These are phyloP conservation scores for Merodon equestris DNA, from an alignment of 2,888 invertebrate species.

Conservation along the genomic window DNA sequence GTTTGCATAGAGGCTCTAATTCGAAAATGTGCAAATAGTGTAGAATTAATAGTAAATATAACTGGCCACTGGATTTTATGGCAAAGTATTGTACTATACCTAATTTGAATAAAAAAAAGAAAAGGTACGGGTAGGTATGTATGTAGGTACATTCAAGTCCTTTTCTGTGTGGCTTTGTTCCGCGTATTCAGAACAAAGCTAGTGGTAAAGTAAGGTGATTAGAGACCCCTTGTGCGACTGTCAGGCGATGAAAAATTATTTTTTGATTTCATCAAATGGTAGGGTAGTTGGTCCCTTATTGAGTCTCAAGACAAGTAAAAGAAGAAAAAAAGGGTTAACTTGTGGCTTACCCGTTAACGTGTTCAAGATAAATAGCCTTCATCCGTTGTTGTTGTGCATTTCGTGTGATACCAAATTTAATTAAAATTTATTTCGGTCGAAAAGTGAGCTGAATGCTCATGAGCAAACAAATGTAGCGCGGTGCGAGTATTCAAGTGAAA, in stretches of 20 bases:
- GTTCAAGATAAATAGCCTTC: conserved; percentile 67
- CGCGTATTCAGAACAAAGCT: conserved; percentile 33
- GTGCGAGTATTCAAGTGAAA: conserved; percentile 24
- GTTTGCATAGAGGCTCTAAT: conserved; percentile 6
- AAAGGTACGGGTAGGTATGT: no score
- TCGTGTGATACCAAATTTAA: conserved; percentile 68
- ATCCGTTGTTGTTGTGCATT: conserved; percentile 66
- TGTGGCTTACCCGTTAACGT: conserved; percentile 68
- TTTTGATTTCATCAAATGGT: conserved; percentile 67
- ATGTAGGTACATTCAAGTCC: no score
- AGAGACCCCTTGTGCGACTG: conserved; percentile 65
- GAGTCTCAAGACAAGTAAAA: conserved; percentile 57
- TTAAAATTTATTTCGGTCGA: conserved; percentile 66
- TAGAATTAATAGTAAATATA: no score
- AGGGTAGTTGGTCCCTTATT: conserved; percentile 46
- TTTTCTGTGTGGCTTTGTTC: no score
- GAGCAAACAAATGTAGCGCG: conserved; percentile 54
- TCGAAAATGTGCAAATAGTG: no score
- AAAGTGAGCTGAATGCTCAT: conserved; percentile 68
- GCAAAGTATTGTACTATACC: no score
- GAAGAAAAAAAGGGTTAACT: conserved; percentile 63
- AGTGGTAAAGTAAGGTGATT: conserved; percentile 49
- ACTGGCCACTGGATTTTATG: no score
- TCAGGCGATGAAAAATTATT: conserved; percentile 68
- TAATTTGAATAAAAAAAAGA: no score